Evolutionary conservation across 2,113 vertebrate species (phyloP).

Genomic region (Sprattus sprattus): DNA sequence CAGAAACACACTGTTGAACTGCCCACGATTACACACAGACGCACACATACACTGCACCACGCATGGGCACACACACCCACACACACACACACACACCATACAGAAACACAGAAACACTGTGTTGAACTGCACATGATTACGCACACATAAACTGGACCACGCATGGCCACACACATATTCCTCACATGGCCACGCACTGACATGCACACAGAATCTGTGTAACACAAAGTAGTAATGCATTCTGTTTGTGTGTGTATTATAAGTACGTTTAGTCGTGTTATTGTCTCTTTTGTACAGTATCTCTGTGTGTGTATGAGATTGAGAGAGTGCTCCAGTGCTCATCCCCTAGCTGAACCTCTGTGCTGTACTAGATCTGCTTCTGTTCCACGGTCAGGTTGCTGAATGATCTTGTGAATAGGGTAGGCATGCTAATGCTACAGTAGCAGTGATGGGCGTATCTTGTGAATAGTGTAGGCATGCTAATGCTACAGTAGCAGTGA

Average conservation of each 20-base stretch:
- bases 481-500: too few relatives aligned
- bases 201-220: too few relatives aligned
- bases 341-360: neutral
- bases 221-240: too few relatives aligned
- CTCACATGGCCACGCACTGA: too few relatives aligned
- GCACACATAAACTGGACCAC: neutral
- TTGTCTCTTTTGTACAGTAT: neutral
- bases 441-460: neutral
- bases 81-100: conserved; percentile 12
- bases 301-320: neutral
- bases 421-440: too few relatives aligned
- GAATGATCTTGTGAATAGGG: too few relatives aligned
- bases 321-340: neutral
- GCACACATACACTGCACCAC: neutral
- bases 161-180: neutral
- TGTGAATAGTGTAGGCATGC: neutral
- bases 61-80: neutral
- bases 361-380: neutral
- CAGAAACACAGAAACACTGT: neutral
- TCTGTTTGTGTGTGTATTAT: neutral
- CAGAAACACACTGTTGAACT: neutral
- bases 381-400: too few relatives aligned
- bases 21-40: neutral
- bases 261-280: neutral
- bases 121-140: too few relatives aligned